Evolutionary conservation across 1,140 invertebrate species (phyloP), one percentile per base, ranked within the genome.

Genomic region (Drosophila bocqueti): DNA sequence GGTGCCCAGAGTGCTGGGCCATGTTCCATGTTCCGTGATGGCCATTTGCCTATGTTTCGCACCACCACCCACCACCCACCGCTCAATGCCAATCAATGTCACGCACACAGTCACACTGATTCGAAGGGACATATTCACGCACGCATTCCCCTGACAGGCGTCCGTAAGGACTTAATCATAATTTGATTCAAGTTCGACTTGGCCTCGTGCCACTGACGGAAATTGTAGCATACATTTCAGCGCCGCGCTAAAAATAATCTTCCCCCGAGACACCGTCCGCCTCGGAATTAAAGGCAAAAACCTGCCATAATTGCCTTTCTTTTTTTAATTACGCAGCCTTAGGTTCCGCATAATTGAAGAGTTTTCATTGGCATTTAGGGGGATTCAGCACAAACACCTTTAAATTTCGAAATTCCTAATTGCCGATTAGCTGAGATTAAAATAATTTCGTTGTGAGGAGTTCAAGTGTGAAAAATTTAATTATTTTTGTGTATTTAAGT

Each of bases 121-220:
- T 45, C 45, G 57, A 5, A 40, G 57, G 65, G 38, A 69, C 46
- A 61, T 49, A 29, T 73, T 74, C 68, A 73, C 71, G 68, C 55
- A 74, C 71, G 57, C 59, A 78, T 79, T 71, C 76, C 75, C 75
- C 34, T 62, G 66, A 78, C 76, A 78, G 76, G 76, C 75, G 76
- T 79, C 75, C 76, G 76, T 78, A 78, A 79, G 75, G 76, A 79
- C 76, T 79, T 79, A 79, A 79, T 79, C 76, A 78, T 79, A 79
- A 79, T 79, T 69, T 79, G 65, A 79, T 79, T 79, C 75, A 59
- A 79, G 55, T 75, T 72, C 72, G 68, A 73, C 60, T 58, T 58
- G 54, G 71, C 76, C 58, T 79, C 76, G 76, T 79, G 76, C 76
- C 75, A 63, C 31, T 55, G 73, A 77, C 42, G 47, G 45, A 79